Conservation (phyloP, 2,797 vertebrate genomes). For the Acipenser transmontanus region DNA sequence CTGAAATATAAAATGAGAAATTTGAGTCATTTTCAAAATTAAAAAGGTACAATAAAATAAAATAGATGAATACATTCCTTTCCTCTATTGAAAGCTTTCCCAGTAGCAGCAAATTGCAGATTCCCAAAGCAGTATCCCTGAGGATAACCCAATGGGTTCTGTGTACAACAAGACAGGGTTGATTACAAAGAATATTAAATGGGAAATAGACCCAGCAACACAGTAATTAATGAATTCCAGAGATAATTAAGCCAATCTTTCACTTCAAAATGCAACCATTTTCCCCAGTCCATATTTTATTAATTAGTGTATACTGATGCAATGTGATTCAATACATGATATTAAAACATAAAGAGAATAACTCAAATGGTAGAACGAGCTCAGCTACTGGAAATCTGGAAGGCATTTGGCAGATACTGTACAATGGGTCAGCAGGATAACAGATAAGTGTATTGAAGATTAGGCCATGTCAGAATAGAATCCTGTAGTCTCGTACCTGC, state of each 20-base stretch:
- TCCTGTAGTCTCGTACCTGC: too few species aligned
- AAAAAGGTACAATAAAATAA: neutral
- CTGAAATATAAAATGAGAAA: conserved; percentile 50
- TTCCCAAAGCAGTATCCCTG: conserved; percentile 4
- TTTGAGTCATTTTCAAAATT: neutral
- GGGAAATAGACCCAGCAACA: neutral
- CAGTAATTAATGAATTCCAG: neutral
- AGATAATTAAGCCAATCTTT: neutral
- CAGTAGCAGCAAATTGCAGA: neutral
- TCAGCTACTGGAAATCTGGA: neutral
- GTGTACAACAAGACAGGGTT: neutral
- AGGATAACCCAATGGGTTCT: neutral
- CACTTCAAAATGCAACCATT: too few species aligned
- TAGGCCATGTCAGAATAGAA: too few species aligned
- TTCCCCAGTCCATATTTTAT: too few species aligned
- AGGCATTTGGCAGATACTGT: too few species aligned
- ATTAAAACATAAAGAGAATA: neutral
- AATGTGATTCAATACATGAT: neutral
- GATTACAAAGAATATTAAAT: conserved; percentile 34
- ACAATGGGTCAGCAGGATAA: too few species aligned
- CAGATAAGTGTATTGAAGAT: too few species aligned
- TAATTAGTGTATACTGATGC: neutral
- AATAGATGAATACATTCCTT: neutral
- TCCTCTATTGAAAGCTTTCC: too few species aligned
- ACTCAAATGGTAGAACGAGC: neutral